Percentiles rank a stretch among this genome's conserved stretches.
Evolutionary conservation across 2,888 invertebrate genomes (phyloP).

Genomic region (Parnassius orleans): DNA sequence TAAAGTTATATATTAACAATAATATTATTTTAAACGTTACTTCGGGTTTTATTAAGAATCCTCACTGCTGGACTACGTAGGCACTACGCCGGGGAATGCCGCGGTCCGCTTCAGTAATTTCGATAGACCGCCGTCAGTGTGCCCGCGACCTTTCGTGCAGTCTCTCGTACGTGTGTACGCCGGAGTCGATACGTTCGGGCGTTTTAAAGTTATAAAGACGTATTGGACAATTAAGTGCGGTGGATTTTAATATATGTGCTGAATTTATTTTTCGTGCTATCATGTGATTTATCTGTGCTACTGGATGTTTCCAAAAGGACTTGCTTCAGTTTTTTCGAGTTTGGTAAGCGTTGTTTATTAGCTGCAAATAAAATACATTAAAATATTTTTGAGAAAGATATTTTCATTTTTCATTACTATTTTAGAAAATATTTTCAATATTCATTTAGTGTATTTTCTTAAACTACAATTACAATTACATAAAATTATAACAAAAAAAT

Average conservation of each 20-base stretch:
- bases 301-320: constrained; percentile 7
- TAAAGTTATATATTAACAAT: too few species aligned
- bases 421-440: too few species aligned
- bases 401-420: too few species aligned
- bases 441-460: too few species aligned
- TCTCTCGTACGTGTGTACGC: constrained; percentile 7
- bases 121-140: constrained; percentile 26
- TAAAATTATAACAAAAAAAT: too few species aligned
- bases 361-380: not conserved
- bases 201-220: not conserved
- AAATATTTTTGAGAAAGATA: not conserved
- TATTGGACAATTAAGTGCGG: constrained; percentile 11
- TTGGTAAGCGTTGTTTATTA: constrained; percentile 1
- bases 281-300: constrained; percentile 22
- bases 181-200: not conserved
- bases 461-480: too few species aligned
- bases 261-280: constrained; percentile 13
- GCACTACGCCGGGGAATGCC: not conserved
- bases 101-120: not conserved
- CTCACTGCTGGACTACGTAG: not conserved
- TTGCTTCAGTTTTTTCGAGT: constrained; percentile 1
- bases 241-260: constrained; percentile 1
- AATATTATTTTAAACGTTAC: too few species aligned
- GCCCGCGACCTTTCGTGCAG: constrained; percentile 26
- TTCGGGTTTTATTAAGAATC: not conserved